Conservation (phyloP, 2,888 invertebrate species). For the Tachina grossa region DNA sequence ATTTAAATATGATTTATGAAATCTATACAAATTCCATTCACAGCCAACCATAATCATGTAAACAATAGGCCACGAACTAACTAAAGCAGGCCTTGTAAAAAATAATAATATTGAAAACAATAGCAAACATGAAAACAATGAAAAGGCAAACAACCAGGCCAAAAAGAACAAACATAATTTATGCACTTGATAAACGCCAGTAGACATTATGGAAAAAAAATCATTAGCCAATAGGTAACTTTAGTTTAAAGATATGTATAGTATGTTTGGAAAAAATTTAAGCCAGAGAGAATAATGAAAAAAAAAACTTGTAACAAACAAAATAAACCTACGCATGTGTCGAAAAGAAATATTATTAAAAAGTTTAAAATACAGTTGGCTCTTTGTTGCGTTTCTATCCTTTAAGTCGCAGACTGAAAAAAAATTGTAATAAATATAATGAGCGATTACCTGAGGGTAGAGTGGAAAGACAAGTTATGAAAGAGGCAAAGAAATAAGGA, state of each 20-base stretch:
- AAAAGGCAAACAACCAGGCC: constrained; percentile 27
- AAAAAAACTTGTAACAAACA: constrained; percentile 48
- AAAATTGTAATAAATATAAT: constrained; percentile 62
- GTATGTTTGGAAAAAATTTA: constrained; percentile 34
- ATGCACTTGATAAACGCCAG: constrained; percentile 67
- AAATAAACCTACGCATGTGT: constrained; percentile 68
- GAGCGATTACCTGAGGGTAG: constrained; percentile 66
- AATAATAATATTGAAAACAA: constrained; percentile 30
- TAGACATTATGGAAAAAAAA: constrained; percentile 38
- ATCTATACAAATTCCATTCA: constrained; percentile 54
- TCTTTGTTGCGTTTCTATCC: constrained; percentile 12
- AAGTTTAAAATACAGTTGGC: constrained; percentile 34
- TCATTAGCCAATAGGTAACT: constrained; percentile 39
- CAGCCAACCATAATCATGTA: constrained; percentile 3
- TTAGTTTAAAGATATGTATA: constrained; percentile 19
- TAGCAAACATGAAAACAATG: constrained; percentile 50
- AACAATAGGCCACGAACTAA: constrained; percentile 52
- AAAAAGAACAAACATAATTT: constrained; percentile 63
- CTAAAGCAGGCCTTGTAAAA: constrained; percentile 19
- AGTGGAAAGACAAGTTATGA: constrained; percentile 15
- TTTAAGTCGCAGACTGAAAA: constrained; percentile 55
- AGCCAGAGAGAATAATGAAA: constrained; percentile 26
- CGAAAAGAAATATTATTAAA: constrained; percentile 34
- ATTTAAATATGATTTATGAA: constrained; percentile 71
- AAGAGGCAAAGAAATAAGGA: not conserved